Percentiles rank a stretch among this genome's conserved stretches.
phyloP scores from a whole-genome alignment of 2,797 vertebrate genomes.

The Vultur gryphus region DNA sequence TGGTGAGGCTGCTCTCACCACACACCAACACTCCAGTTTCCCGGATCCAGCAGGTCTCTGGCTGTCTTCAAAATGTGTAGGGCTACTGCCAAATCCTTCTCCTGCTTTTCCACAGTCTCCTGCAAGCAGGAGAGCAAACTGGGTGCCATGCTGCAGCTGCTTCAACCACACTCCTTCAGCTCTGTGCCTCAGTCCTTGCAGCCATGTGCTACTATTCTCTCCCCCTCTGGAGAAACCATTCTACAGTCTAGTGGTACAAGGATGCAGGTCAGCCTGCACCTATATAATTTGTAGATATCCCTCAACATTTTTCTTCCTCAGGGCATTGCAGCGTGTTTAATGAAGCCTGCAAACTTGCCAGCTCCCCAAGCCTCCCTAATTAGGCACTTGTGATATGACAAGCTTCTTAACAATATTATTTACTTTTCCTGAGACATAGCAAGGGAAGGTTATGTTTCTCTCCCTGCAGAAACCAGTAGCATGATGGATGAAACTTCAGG shows the following conservation, averaged over 20 bases:
- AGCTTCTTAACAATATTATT: constrained; percentile 40
- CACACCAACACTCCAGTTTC: background rate
- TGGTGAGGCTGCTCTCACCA: background rate
- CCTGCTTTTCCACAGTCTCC: background rate
- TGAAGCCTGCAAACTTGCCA: constrained; percentile 1
- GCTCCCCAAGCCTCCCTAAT: background rate
- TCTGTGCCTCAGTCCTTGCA: background rate
- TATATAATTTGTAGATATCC: background rate
- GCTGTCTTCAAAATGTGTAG: background rate
- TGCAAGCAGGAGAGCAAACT: background rate
- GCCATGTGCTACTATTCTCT: background rate
- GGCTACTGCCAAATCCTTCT: background rate
- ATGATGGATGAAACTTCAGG: constrained; percentile 58
- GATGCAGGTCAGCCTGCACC: background rate
- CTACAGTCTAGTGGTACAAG: background rate
- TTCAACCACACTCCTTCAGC: background rate
- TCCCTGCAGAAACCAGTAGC: constrained; percentile 50
- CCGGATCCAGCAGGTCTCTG: background rate
- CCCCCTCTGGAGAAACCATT: background rate
- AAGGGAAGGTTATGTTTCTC: constrained; percentile 54
- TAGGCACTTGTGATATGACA: constrained; percentile 32
- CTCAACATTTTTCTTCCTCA: background rate
- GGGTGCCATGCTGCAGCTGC: background rate
- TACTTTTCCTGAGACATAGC: constrained; percentile 55
- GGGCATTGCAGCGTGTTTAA: background rate